Conservation (phyloP, 1,140 invertebrate genomes). For the Temnothorax nylanderi region DNA sequence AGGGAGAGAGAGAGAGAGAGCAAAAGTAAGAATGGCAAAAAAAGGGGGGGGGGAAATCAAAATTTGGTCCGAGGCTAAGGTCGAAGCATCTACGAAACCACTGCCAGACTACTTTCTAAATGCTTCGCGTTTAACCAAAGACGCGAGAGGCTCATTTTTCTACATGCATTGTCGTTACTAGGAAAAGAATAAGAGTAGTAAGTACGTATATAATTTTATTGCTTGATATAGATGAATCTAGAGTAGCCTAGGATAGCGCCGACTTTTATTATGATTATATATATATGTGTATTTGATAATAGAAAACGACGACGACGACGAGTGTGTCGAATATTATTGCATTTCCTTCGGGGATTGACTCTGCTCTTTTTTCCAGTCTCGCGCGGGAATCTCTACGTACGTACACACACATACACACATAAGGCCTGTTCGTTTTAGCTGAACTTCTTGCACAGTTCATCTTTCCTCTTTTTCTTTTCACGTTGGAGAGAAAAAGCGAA, state of each 20-base stretch:
- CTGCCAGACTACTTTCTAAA: slow-evolving; percentile 83
- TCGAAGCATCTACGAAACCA: slow-evolving; percentile 84
- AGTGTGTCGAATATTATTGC: slow-evolving; percentile 57
- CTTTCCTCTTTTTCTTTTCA: too few species aligned
- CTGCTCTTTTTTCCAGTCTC: slow-evolving; percentile 59
- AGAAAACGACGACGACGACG: slow-evolving; percentile 30
- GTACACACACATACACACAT: slow-evolving; percentile 4
- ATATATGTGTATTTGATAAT: slow-evolving; percentile 60
- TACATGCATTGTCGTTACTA: slow-evolving; percentile 84
- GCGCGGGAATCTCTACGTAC: slow-evolving; percentile 61
- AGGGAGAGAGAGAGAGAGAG: background rate
- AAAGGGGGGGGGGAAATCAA: slow-evolving; percentile 71
- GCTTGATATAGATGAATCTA: slow-evolving; percentile 74
- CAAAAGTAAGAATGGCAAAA: background rate
- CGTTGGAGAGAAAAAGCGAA: too few species aligned
- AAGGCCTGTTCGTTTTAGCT: background rate
- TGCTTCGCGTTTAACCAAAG: slow-evolving; percentile 84
- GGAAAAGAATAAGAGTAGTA: slow-evolving; percentile 66
- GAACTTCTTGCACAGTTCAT: too few species aligned
- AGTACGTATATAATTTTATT: slow-evolving; percentile 72
- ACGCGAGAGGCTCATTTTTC: slow-evolving; percentile 85
- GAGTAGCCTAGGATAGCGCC: slow-evolving; percentile 74
- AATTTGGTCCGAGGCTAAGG: slow-evolving; percentile 81
- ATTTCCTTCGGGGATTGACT: slow-evolving; percentile 58
- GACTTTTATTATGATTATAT: slow-evolving; percentile 55